A percentile compares a stretch with the other conserved stretches of the same genome.
Evolutionary conservation across 53 echinoderm and acorn worm genomes (phyloP).

Genomic region (Henricia sp.): DNA sequence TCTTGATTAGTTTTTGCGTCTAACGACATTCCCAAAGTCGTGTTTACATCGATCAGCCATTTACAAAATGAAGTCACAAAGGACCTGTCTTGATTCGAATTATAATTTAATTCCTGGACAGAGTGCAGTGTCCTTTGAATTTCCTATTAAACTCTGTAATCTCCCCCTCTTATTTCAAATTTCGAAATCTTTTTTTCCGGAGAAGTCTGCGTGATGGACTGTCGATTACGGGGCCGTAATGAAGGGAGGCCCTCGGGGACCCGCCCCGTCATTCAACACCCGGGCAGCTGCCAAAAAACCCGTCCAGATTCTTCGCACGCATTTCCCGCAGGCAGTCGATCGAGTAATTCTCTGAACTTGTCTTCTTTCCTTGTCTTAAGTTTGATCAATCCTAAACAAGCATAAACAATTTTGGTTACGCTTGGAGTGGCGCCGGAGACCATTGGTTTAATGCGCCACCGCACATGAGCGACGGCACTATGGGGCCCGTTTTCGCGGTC

Average conservation of each 20-base stretch:
- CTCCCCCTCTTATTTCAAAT: constrained; percentile 9
- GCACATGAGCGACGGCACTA: too few relatives aligned
- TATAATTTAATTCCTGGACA: constrained; percentile 23
- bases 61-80: constrained; percentile 7
- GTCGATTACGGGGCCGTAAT: constrained; percentile 24
- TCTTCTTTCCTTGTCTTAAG: too few relatives aligned
- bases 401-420: too few relatives aligned
- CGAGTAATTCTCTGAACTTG: constrained; percentile 6
- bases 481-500: too few relatives aligned
- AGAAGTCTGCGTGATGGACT: not conserved
- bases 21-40: not conserved
- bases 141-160: not conserved
- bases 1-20: constrained; percentile 12
- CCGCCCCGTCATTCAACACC: constrained; percentile 18
- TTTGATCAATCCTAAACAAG: too few relatives aligned
- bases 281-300: constrained; percentile 11
- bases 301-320: not conserved
- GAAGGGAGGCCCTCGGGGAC: constrained; percentile 12
- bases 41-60: constrained; percentile 20
- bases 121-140: constrained; percentile 25
- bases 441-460: too few relatives aligned
- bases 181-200: constrained; percentile 5
- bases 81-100: not conserved
- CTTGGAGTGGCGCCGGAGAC: too few relatives aligned
- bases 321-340: not conserved